Percentiles rank a stretch among this genome's conserved stretches.
These are phyloP conservation scores for Hemithea aestivaria DNA, from an alignment of 2,888 invertebrate genomes.

Conservation along the genomic window DNA sequence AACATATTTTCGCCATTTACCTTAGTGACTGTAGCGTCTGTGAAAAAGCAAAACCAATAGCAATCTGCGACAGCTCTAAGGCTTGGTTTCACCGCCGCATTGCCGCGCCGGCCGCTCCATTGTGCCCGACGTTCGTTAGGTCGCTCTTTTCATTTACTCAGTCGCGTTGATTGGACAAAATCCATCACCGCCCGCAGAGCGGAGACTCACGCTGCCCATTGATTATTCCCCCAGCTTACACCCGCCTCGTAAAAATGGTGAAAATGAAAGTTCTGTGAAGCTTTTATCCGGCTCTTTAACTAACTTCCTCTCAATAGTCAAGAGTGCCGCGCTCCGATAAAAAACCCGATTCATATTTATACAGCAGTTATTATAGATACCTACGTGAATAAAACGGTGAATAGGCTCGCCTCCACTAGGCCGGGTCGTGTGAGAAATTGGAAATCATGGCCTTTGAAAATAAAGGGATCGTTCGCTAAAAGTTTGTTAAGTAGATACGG, in stretches of 20 bases:
- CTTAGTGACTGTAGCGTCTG: conserved; percentile 30
- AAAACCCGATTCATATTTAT: conserved; percentile 28
- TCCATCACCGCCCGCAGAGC: conserved; percentile 44
- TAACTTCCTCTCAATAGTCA: conserved; percentile 32
- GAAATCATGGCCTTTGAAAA: conserved; percentile 36
- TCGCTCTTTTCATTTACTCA: conserved; percentile 52
- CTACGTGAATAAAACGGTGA: background rate
- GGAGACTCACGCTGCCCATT: conserved; percentile 39
- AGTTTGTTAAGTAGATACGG: conserved; percentile 40
- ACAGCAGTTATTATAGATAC: conserved; percentile 14
- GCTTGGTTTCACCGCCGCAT: conserved; percentile 31
- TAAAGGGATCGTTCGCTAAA: conserved; percentile 39
- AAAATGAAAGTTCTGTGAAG: conserved; percentile 43
- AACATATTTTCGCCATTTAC: conserved; percentile 44
- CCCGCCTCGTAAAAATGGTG: conserved; percentile 31
- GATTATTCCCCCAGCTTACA: conserved; percentile 41
- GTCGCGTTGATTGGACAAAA: conserved; percentile 53
- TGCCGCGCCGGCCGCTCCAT: conserved; percentile 26
- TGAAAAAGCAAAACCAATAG: conserved; percentile 48
- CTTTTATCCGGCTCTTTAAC: conserved; percentile 31
- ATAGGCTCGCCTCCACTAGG: conserved; percentile 16
- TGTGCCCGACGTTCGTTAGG: conserved; percentile 50
- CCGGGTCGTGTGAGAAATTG: conserved; percentile 30
- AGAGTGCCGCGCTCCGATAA: conserved; percentile 23
- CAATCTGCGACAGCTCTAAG: conserved; percentile 53